Percentiles rank a stretch among this genome's conserved stretches.
These are phyloP conservation scores for Gracilinanus agilis DNA, from an alignment of 2,113 vertebrate genomes.

Conservation along the genomic window DNA sequence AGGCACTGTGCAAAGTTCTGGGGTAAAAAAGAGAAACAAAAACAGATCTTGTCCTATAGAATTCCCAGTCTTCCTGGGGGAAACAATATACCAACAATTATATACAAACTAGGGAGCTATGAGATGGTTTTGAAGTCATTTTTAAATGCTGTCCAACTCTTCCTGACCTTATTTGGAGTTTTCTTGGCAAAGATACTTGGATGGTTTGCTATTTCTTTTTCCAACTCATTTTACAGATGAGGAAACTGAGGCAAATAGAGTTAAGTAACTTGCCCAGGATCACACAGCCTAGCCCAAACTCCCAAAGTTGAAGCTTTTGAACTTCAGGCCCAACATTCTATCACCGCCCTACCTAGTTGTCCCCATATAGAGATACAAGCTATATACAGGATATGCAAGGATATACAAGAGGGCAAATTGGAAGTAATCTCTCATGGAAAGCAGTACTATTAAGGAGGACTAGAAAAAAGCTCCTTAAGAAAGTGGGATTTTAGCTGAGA, in stretches of 20 bases:
- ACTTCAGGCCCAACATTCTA: no score
- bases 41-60: neutral
- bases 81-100: neutral
- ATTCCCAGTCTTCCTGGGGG: neutral
- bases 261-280: no score
- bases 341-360: no score
- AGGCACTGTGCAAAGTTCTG: neutral
- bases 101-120: neutral
- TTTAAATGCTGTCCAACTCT: no score
- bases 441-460: neutral
- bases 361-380: neutral
- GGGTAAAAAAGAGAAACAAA: neutral
- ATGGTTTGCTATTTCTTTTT: no score
- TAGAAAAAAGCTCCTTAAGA: neutral
- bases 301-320: no score
- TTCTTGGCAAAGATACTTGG: no score
- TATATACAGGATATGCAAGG: neutral
- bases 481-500: neutral
- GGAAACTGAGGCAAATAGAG: no score
- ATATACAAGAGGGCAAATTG: neutral
- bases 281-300: no score
- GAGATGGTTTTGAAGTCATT: no score
- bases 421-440: neutral
- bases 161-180: no score
- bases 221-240: no score